phyloP scores from a whole-genome alignment of 1,140 invertebrate genomes.

The Rhagoletis pomonella region DNA sequence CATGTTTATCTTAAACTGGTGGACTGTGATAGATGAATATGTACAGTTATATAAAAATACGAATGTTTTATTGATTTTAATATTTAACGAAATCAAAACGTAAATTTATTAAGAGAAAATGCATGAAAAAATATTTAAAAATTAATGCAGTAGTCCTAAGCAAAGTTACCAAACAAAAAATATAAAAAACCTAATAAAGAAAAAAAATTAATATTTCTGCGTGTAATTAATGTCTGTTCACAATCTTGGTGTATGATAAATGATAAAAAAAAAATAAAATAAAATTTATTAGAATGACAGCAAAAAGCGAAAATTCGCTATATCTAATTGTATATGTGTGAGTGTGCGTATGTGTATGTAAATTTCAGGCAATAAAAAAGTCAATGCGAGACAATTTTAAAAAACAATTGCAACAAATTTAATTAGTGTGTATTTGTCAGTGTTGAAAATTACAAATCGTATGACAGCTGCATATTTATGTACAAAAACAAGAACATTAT shows the following conservation, averaged over 20 bases:
- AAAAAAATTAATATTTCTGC: slow-evolving; percentile 41
- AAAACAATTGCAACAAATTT: slow-evolving; percentile 8
- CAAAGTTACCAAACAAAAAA: background rate
- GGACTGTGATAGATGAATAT: slow-evolving; percentile 74
- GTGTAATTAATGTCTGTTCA: slow-evolving; percentile 49
- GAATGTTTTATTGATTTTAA: slow-evolving; percentile 55
- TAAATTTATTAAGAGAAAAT: slow-evolving; percentile 1
- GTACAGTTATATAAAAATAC: slow-evolving; percentile 66
- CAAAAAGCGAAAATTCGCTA: slow-evolving; percentile 6
- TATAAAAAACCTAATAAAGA: background rate
- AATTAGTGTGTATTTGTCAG: slow-evolving; percentile 43
- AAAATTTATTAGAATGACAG: background rate
- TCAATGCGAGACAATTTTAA: background rate
- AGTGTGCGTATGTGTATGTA: background rate
- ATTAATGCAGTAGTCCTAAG: slow-evolving; percentile 9
- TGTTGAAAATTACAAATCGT: slow-evolving; percentile 17
- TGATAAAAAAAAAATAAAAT: slow-evolving; percentile 7
- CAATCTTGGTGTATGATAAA: slow-evolving; percentile 37
- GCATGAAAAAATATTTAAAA: background rate
- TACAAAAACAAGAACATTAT: background rate
- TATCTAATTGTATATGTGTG: slow-evolving; percentile 10
- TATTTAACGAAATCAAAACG: background rate
- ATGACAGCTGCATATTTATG: background rate
- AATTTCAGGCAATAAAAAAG: background rate
- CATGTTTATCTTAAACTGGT: slow-evolving; percentile 68